Conservation (phyloP, 2,888 invertebrate genomes). For the Stratiomys singularior region DNA sequence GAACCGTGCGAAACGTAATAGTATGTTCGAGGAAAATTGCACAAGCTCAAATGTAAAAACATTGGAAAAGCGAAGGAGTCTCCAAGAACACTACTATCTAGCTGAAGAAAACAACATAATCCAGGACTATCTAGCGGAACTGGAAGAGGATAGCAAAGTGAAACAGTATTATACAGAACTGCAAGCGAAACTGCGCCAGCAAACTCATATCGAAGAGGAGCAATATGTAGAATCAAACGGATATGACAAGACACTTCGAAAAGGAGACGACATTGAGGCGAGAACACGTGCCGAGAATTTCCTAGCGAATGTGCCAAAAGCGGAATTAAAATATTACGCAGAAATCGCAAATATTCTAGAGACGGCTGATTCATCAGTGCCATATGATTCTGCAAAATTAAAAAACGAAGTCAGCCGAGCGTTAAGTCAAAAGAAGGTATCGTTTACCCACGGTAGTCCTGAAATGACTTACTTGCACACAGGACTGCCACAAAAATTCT, state of each 20-base stretch:
- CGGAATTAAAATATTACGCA: constrained; percentile 65
- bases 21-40: constrained; percentile 77
- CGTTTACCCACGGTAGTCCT: constrained; percentile 60
- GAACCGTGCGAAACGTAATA: constrained; percentile 74
- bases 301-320: constrained; percentile 63
- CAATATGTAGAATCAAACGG: constrained; percentile 40
- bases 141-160: constrained; percentile 56
- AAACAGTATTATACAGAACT: constrained; percentile 62
- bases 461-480: constrained; percentile 49
- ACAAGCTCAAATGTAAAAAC: constrained; percentile 66
- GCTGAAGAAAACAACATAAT: constrained; percentile 60
- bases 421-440: constrained; percentile 65
- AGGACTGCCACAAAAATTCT: constrained; percentile 61
- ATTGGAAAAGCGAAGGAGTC: constrained; percentile 75
- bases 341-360: constrained; percentile 65
- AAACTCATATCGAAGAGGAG: constrained; percentile 20
- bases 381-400: constrained; percentile 64
- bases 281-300: constrained; percentile 64
- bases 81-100: constrained; percentile 75
- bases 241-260: constrained; percentile 41
- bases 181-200: constrained; percentile 48
- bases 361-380: constrained; percentile 58
- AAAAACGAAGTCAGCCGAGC: constrained; percentile 66
- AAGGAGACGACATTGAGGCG: constrained; percentile 62
- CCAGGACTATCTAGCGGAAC: constrained; percentile 55